These are phyloP conservation scores for Pygmarrhopalites habei DNA, from an alignment of 1,140 invertebrate species.

Conservation along the genomic window DNA sequence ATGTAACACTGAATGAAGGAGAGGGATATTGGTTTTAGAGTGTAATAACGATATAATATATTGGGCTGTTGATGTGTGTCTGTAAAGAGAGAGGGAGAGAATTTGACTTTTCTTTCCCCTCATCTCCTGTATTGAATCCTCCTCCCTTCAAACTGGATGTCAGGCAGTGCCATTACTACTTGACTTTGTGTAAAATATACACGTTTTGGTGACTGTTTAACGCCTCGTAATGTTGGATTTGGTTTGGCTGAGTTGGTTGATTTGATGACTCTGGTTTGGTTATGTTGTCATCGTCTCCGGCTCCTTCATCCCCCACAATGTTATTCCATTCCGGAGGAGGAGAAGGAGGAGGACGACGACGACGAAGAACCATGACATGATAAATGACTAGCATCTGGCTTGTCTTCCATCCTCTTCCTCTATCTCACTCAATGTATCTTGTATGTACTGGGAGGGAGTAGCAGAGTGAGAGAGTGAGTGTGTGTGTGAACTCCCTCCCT, in stretches of 20 bases:
- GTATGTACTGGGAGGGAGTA: not conserved
- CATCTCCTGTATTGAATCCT: too few species aligned
- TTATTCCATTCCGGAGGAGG: slow-evolving; percentile 10
- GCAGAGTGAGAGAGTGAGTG: not conserved
- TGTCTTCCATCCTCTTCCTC: not conserved
- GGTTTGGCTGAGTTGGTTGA: not conserved
- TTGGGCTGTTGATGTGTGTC: too few species aligned
- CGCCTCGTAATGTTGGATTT: slow-evolving; percentile 1
- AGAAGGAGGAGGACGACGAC: too few species aligned
- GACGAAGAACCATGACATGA: slow-evolving; percentile 8
- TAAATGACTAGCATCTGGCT: slow-evolving; percentile 11
- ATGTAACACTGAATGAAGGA: too few species aligned
- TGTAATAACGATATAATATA: too few species aligned
- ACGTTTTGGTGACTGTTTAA: slow-evolving; percentile 2
- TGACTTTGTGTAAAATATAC: not conserved
- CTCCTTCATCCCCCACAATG: not conserved
- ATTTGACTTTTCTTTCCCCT: too few species aligned
- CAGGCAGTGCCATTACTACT: too few species aligned
- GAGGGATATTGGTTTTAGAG: too few species aligned
- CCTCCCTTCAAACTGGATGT: too few species aligned
- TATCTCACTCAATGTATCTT: not conserved
- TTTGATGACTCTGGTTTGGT: slow-evolving; percentile 15
- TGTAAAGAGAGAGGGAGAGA: too few species aligned
- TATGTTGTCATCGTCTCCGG: slow-evolving; percentile 5
- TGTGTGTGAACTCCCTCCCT: not conserved